Evolutionary conservation across 64 coral and sea anemone species (phyloP).

Genomic region (Porites australiensis): DNA sequence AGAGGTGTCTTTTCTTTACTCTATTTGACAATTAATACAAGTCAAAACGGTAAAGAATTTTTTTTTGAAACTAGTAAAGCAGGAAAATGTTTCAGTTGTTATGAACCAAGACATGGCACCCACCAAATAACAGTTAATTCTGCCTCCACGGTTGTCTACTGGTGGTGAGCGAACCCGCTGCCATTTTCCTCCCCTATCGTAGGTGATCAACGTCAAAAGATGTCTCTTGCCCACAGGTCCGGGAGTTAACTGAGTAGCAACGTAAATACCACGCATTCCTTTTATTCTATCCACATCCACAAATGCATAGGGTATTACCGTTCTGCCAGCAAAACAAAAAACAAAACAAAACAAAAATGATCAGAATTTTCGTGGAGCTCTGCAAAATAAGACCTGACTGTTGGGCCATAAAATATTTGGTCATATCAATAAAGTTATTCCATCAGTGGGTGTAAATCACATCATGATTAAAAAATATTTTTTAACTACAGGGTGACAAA

Average conservation of each 20-base stretch:
- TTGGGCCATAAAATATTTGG: too few relatives aligned
- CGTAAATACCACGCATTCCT: slow-evolving; percentile 74
- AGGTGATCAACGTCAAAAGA: slow-evolving; percentile 78
- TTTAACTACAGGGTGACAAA: too few relatives aligned
- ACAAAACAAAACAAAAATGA: neutral
- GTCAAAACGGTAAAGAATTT: too few relatives aligned
- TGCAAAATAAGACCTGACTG: neutral
- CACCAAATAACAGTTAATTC: slow-evolving; percentile 81
- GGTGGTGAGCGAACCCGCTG: slow-evolving; percentile 73
- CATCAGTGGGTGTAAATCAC: too few relatives aligned
- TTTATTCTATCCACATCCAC: slow-evolving; percentile 84
- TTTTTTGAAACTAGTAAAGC: too few relatives aligned
- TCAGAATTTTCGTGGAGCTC: neutral
- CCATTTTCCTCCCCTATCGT: slow-evolving; percentile 88
- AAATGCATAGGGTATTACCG: slow-evolving; percentile 79
- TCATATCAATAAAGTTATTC: too few relatives aligned
- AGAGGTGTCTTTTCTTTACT: too few relatives aligned
- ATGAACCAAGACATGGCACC: slow-evolving; percentile 6
- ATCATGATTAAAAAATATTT: too few relatives aligned
- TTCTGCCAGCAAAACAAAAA: slow-evolving; percentile 37
- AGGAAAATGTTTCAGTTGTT: too few relatives aligned
- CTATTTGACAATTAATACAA: too few relatives aligned
- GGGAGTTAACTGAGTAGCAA: slow-evolving; percentile 90
- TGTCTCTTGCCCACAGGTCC: slow-evolving; percentile 90
- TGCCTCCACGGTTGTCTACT: slow-evolving; percentile 53